Percentiles rank a stretch among this genome's conserved stretches.
Evolutionary conservation across 2,113 vertebrate species (phyloP).

Genomic region (Haemorhous mexicanus): DNA sequence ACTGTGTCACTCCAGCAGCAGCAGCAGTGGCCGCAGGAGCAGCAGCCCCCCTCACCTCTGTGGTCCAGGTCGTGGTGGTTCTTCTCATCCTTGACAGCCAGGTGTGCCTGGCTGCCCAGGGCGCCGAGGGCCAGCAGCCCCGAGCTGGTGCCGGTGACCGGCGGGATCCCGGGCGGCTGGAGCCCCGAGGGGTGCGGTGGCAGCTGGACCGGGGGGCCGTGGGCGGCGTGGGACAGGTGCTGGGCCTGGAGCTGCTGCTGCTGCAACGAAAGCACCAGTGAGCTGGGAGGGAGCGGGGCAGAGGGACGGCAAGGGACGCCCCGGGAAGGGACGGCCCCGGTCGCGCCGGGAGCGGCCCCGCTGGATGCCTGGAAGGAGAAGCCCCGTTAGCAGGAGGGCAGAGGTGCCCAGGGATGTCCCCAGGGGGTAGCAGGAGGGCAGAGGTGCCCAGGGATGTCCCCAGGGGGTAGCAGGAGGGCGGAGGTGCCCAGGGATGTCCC

Average conservation of each 20-base stretch:
- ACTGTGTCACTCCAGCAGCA: accelerated
- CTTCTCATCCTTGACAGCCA: slow-evolving; percentile 95
- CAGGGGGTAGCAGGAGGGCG: too few relatives aligned
- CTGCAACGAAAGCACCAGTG: slow-evolving; percentile 75
- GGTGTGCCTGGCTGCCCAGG: slow-evolving; percentile 91
- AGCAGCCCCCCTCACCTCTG: slow-evolving; percentile 79
- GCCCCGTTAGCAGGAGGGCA: neutral
- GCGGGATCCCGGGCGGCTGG: slow-evolving; percentile 88
- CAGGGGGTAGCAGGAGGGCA: neutral
- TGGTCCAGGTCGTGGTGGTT: slow-evolving; percentile 96
- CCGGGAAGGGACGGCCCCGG: neutral
- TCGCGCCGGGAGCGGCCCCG: neutral
- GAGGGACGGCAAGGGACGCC: neutral
- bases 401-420: too few relatives aligned
- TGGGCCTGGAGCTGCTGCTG: slow-evolving; percentile 98
- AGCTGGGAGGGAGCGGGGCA: neutral
- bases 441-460: neutral
- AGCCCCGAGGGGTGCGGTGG: slow-evolving; percentile 91
- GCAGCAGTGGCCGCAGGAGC: neutral
- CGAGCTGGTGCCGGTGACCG: slow-evolving; percentile 83
- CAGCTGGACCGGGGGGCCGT: slow-evolving; percentile 91
- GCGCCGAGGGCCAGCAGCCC: slow-evolving; percentile 90
- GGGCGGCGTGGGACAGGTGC: slow-evolving; percentile 93
- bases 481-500: neutral
- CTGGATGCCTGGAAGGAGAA: neutral